Evolutionary conservation across 2,113 vertebrate species (phyloP).

Genomic region (Cyrtonyx montezumae): DNA sequence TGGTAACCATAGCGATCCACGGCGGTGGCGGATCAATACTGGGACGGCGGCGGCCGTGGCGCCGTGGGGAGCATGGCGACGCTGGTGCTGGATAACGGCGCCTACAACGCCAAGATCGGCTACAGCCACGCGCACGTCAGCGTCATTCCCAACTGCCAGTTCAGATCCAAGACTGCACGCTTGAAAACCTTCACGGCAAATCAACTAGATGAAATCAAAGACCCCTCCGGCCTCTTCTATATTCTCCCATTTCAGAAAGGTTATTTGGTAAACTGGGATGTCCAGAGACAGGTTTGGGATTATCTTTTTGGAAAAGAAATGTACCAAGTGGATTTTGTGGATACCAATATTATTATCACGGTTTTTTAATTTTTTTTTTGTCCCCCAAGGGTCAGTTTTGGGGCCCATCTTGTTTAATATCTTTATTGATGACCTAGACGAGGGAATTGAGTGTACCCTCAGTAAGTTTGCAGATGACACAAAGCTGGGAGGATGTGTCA

Average conservation of each 20-base stretch:
- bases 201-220: constrained; percentile 98
- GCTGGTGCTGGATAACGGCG: constrained; percentile 94
- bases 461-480: too few relatives aligned
- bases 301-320: constrained; percentile 99
- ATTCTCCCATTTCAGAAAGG: constrained; percentile 99
- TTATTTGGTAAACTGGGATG: constrained; percentile 99
- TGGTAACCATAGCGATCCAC: constrained; percentile 34
- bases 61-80: constrained; percentile 84
- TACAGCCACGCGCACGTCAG: constrained; percentile 92
- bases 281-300: constrained; percentile 98
- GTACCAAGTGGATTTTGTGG: too few relatives aligned
- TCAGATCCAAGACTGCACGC: constrained; percentile 95
- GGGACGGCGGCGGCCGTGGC: constrained; percentile 37
- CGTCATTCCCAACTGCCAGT: constrained; percentile 97
- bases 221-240: constrained; percentile 96
- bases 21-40: constrained; percentile 47
- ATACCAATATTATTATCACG: too few relatives aligned
- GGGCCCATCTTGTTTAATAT: too few relatives aligned
- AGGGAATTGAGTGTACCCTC: too few relatives aligned
- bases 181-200: constrained; percentile 98
- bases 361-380: too few relatives aligned
- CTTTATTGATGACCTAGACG: too few relatives aligned
- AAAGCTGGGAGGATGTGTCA: too few relatives aligned
- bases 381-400: too few relatives aligned
- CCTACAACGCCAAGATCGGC: constrained; percentile 93